phyloP scores from a whole-genome alignment of 64 coral and sea anemone species.

The Stylophora pistillata region DNA sequence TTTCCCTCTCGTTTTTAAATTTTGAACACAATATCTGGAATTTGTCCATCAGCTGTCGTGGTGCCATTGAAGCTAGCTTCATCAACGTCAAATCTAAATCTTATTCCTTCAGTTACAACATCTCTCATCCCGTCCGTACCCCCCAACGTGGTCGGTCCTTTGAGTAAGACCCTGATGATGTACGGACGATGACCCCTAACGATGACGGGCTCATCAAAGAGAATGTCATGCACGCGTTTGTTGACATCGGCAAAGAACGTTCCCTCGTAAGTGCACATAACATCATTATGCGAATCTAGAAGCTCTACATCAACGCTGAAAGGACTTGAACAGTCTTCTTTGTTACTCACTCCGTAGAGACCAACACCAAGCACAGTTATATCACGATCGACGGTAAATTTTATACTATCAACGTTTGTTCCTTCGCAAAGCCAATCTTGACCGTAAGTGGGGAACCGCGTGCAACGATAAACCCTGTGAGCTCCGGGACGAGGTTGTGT shows the following conservation, averaged over 20 bases:
- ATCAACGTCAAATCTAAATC: constrained; percentile 86
- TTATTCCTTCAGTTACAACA: constrained; percentile 69
- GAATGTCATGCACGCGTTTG: constrained; percentile 60
- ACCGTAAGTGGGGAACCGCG: constrained; percentile 53
- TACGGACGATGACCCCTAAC: constrained; percentile 71
- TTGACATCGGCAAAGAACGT: constrained; percentile 52
- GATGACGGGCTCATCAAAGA: constrained; percentile 80
- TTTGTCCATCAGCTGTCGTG: constrained; percentile 92
- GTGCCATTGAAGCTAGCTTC: constrained; percentile 94
- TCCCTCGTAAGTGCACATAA: constrained; percentile 77
- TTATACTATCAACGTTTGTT: constrained; percentile 76
- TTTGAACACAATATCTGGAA: constrained; percentile 86
- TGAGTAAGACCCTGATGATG: constrained; percentile 78
- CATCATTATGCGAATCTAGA: constrained; percentile 86
- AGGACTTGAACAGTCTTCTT: constrained; percentile 42
- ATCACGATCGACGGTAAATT: constrained; percentile 76
- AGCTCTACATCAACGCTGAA: constrained; percentile 81
- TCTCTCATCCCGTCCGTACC: constrained; percentile 81
- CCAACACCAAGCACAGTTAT: constrained; percentile 72
- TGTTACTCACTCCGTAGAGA: constrained; percentile 70
- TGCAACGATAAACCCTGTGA: constrained; percentile 72
- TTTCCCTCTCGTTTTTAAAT: constrained; percentile 23
- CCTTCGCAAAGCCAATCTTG: constrained; percentile 85
- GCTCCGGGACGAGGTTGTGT: constrained; percentile 54
- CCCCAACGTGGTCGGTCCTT: constrained; percentile 67